phyloP scores from a whole-genome alignment of 2,888 invertebrate genomes.

The Eumacrocentrus americanus region DNA sequence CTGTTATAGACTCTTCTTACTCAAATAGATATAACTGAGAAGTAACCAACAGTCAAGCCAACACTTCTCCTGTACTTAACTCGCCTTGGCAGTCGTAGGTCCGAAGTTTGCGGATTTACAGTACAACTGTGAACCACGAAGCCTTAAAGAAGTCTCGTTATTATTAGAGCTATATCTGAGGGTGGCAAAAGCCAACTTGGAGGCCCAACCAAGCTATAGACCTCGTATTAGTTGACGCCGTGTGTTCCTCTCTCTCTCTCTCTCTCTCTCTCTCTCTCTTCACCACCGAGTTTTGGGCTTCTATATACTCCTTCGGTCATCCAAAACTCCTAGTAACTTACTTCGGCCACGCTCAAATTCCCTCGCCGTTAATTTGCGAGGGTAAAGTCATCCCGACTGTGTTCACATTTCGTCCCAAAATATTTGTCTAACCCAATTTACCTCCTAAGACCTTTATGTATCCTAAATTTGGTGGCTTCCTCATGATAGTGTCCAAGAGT shows the following conservation, averaged over 20 bases:
- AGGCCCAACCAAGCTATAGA: neutral
- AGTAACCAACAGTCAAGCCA: neutral
- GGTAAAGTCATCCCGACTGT: neutral
- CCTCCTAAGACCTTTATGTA: no score
- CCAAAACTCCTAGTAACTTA: neutral
- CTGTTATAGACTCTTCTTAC: no score
- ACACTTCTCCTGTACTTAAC: neutral
- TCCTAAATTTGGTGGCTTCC: no score
- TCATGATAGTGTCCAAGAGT: no score
- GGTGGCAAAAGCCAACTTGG: conserved; percentile 23
- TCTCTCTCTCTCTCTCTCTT: no score
- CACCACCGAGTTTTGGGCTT: neutral
- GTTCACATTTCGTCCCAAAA: no score
- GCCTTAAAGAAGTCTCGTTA: conserved; percentile 44
- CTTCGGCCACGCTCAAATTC: neutral
- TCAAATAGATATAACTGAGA: no score
- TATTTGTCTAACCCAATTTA: no score
- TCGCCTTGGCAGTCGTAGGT: neutral
- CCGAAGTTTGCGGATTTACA: conserved; percentile 51
- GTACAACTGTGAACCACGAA: conserved; percentile 48
- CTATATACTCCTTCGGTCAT: neutral
- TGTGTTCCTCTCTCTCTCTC: no score
- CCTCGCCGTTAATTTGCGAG: neutral
- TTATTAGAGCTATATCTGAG: conserved; percentile 39
- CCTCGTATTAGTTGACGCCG: conserved; percentile 4